These are phyloP conservation scores for Hypomecis punctinalis DNA, from an alignment of 2,888 invertebrate species.

Conservation along the genomic window DNA sequence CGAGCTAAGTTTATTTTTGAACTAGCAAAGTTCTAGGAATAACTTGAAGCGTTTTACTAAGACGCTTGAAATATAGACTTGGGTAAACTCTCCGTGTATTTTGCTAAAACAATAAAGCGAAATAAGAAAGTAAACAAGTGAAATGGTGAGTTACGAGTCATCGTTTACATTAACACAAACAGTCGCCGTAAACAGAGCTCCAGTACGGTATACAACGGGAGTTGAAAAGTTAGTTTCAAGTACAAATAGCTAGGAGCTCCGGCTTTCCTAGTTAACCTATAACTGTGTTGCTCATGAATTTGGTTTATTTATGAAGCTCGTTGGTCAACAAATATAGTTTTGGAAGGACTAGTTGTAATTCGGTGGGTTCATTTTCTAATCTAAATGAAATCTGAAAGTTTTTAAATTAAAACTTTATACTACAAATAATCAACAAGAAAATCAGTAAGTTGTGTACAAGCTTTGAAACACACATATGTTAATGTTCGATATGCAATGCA, in stretches of 20 bases:
- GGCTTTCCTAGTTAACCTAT: constrained; percentile 36
- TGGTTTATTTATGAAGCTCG: constrained; percentile 49
- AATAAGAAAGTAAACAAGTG: constrained; percentile 66
- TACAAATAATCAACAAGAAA: no score
- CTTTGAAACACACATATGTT: no score
- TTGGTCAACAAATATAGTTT: background rate
- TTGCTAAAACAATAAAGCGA: constrained; percentile 67
- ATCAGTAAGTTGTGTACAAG: no score
- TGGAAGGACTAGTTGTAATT: no score
- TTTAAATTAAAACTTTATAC: no score
- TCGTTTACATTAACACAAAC: constrained; percentile 71
- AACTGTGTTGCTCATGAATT: constrained; percentile 31
- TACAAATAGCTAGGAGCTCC: constrained; percentile 52
- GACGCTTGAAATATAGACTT: constrained; percentile 53
- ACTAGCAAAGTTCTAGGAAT: constrained; percentile 20
- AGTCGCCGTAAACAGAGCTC: constrained; percentile 61
- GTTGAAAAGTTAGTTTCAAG: constrained; percentile 67
- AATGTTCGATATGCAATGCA: no score
- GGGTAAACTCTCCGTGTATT: constrained; percentile 56
- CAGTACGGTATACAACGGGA: constrained; percentile 61
- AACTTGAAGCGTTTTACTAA: constrained; percentile 46
- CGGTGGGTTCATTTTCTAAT: no score
- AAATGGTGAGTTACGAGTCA: constrained; percentile 65
- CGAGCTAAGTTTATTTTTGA: constrained; percentile 8
- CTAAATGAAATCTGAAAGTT: no score